These are phyloP conservation scores for Forbesichthys agassizii DNA, from an alignment of 2,113 vertebrate genomes.

Conservation along the genomic window DNA sequence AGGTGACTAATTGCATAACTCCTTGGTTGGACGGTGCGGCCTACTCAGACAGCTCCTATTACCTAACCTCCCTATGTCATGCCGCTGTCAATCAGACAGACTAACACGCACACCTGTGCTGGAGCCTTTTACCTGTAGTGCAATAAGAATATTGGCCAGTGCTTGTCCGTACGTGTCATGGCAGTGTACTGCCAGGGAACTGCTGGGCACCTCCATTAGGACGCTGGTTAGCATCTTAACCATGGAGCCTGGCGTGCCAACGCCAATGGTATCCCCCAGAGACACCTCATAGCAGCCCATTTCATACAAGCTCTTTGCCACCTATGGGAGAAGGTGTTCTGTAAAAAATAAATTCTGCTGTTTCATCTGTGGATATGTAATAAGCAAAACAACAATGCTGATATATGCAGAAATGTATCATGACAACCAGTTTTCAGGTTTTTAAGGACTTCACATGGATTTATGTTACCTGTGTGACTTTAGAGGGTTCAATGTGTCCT, in stretches of 20 bases:
- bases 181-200: slow-evolving; percentile 89
- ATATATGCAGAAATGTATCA: background rate
- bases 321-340: slow-evolving; percentile 68
- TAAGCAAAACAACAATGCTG: background rate
- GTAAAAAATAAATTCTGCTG: too few relatives aligned
- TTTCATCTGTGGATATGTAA: background rate
- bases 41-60: slow-evolving; percentile 1
- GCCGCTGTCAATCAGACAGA: too few relatives aligned
- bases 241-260: slow-evolving; percentile 91
- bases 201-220: slow-evolving; percentile 85
- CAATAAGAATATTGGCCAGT: slow-evolving; percentile 90
- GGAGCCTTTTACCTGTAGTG: slow-evolving; percentile 85
- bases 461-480: slow-evolving; percentile 88
- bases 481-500: slow-evolving; percentile 80
- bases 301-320: slow-evolving; percentile 86
- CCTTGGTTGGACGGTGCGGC: slow-evolving; percentile 14
- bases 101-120: too few relatives aligned
- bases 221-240: slow-evolving; percentile 86
- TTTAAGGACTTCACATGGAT: background rate
- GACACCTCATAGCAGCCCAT: slow-evolving; percentile 96
- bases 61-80: background rate
- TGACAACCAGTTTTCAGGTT: background rate
- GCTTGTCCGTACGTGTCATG: slow-evolving; percentile 96
- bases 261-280: slow-evolving; percentile 89
- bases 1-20: background rate